Evolutionary conservation across 2,113 vertebrate species (phyloP).

Genomic region (Hippocampus mohnikei): DNA sequence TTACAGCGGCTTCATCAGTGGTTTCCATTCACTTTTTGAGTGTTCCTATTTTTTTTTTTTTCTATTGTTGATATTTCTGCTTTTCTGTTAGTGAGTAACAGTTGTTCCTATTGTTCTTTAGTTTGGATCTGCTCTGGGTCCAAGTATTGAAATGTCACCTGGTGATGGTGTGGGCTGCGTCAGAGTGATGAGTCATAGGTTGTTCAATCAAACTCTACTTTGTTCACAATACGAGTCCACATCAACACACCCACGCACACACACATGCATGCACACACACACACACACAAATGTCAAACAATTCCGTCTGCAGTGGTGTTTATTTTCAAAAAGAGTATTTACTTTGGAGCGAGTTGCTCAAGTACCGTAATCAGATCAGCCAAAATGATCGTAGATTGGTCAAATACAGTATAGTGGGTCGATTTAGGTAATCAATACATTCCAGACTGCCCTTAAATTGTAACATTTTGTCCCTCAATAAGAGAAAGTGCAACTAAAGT

Average conservation of each 20-base stretch:
- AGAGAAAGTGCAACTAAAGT: no score
- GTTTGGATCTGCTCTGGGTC: neutral
- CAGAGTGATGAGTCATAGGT: neutral
- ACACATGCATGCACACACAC: neutral
- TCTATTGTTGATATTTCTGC: neutral
- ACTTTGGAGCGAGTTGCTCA: neutral
- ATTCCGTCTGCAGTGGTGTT: neutral
- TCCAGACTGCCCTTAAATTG: no score
- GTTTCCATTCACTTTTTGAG: neutral
- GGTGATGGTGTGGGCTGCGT: neutral
- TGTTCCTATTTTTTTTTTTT: neutral
- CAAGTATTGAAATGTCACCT: neutral
- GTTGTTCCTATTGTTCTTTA: neutral
- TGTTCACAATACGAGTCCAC: neutral
- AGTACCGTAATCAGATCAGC: no score
- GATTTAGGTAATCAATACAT: no score
- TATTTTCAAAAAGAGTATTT: neutral
- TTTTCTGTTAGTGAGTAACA: neutral
- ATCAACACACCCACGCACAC: neutral
- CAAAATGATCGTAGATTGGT: no score
- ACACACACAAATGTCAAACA: neutral
- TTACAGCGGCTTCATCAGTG: neutral
- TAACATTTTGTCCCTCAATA: no score
- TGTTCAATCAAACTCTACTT: neutral
- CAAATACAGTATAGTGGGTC: no score